Conservation (phyloP, 2,888 invertebrate species). For the Eilema griseolum region DNA sequence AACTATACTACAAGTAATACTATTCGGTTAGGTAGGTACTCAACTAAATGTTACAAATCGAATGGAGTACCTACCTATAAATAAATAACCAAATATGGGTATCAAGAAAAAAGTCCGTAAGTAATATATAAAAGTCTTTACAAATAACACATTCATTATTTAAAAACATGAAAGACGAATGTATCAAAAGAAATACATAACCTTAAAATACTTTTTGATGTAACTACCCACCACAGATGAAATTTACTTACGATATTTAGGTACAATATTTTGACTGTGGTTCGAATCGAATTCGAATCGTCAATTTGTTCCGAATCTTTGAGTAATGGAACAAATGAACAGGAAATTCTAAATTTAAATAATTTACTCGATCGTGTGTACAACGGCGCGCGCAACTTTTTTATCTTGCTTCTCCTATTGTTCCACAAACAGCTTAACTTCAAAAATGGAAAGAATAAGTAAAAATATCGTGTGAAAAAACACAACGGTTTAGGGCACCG, state of each 20-base stretch:
- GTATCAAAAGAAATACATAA: background rate
- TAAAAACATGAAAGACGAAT: background rate
- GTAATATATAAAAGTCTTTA: too few relatives aligned
- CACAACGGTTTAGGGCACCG: too few relatives aligned
- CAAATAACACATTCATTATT: background rate
- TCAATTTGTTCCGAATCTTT: background rate
- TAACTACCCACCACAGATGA: background rate
- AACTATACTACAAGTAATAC: too few relatives aligned
- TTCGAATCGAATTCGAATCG: background rate
- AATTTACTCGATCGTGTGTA: background rate
- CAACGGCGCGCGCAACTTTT: background rate
- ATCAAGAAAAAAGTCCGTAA: too few relatives aligned
- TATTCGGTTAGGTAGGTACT: too few relatives aligned
- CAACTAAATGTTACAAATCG: too few relatives aligned
- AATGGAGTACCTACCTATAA: too few relatives aligned
- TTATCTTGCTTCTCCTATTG: background rate
- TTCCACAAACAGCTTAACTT: background rate
- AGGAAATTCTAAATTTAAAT: background rate
- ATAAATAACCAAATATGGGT: too few relatives aligned
- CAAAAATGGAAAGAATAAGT: too few relatives aligned
- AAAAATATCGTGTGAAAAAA: too few relatives aligned
- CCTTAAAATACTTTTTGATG: too few relatives aligned
- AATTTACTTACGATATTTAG: background rate
- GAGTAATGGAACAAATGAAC: background rate
- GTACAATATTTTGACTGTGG: background rate